Conservation (phyloP, 2,113 vertebrate genomes). For the Talpa occidentalis region DNA sequence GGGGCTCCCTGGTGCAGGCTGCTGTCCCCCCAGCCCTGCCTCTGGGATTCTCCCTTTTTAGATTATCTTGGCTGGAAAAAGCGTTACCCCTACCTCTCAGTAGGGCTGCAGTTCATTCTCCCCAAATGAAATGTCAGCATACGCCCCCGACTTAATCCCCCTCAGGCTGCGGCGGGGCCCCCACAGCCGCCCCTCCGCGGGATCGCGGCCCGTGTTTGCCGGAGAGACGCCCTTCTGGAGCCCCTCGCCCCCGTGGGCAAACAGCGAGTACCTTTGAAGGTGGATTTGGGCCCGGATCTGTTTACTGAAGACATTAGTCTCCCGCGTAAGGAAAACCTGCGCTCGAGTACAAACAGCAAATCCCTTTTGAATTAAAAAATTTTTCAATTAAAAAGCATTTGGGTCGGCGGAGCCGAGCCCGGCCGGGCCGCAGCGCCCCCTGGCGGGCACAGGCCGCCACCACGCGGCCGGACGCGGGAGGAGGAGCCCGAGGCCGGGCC, state of each 20-base stretch:
- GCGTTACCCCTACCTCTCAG: not conserved
- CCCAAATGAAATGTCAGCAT: slow-evolving; percentile 77
- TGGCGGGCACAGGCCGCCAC: slow-evolving; percentile 45
- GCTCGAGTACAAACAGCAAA: slow-evolving; percentile 79
- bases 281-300: slow-evolving; percentile 78
- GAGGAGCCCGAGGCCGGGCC: too few relatives aligned
- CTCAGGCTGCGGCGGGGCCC: slow-evolving; percentile 56
- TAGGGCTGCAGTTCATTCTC: not conserved
- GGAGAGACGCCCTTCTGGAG: slow-evolving; percentile 76
- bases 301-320: slow-evolving; percentile 81
- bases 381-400: slow-evolving; percentile 81
- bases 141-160: slow-evolving; percentile 77
- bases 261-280: slow-evolving; percentile 79
- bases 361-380: slow-evolving; percentile 84
- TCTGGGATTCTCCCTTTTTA: slow-evolving; percentile 28
- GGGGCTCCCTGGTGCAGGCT: accelerated
- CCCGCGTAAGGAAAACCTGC: slow-evolving; percentile 74
- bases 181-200: too few relatives aligned
- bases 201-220: too few relatives aligned
- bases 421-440: slow-evolving; percentile 53
- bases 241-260: slow-evolving; percentile 74
- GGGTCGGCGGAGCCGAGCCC: slow-evolving; percentile 35
- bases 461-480: not conserved
- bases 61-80: slow-evolving; percentile 57
- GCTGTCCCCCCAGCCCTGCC: not conserved